Evolutionary conservation across 2,888 invertebrate genomes (phyloP), one percentile per base, ranked within the genome.

Genomic region (Cataglyphis rosenhaueri): DNA sequence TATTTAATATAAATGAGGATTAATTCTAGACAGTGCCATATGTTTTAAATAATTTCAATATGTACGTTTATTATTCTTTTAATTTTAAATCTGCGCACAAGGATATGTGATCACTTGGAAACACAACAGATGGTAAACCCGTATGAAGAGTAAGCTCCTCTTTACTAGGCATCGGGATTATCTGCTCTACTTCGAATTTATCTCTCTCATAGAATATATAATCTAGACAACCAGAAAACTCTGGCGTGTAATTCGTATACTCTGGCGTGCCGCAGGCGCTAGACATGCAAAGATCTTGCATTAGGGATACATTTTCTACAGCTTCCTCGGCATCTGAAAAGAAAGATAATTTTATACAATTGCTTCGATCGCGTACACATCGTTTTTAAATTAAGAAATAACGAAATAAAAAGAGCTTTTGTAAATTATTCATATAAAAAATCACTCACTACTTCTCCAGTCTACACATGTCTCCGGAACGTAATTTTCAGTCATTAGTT

Each of bases 101-200:
- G 18, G 99, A 97, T 86, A 99, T 95, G 94, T 99, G 99, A 95
- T 99, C 99, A 1, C 99, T 99, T 0, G 99, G 99, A 94, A 98
- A 98, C 3, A 97, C 97, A 68, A 97, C 95, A 90, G 98, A 99
- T 0, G 99, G 99, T 85, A 99, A 95, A 1, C 98, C 99, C 57
- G 95, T 96, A 91, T 98, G 95, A 76, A 96, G 95, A 76, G 95
- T 96, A 29, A 99, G 95, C 93, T 98, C 97, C 89, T 97, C 97
- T 61, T 96, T 95, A 66, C 96, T 96, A 0, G 99, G 98, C 90
- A 98, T 95, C 0, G 98, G 98, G 82, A 98, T 96, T 0, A 97
- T 96, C 95, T 97, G 95, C 64, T 95, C 94, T 0, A 98, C 96
- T 89, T 95, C 92, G 21, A 98, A 94, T 76, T 95, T 95, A 81